Evolutionary conservation across 2,888 invertebrate species (phyloP).

Genomic region (Caenorhabditis sp.): DNA sequence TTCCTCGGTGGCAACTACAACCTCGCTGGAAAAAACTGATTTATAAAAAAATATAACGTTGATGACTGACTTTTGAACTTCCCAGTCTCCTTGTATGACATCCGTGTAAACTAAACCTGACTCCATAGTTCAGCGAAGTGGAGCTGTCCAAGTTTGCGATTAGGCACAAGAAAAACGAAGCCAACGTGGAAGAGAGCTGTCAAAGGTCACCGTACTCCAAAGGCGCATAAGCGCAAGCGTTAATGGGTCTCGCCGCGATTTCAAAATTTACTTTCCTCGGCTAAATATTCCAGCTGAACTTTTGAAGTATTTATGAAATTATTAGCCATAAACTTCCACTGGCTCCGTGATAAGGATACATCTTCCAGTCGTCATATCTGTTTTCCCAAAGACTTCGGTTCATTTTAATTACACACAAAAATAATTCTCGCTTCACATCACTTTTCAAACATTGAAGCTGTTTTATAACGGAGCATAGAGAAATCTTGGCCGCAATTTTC

Average conservation of each 20-base stretch:
- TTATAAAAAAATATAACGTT: background rate
- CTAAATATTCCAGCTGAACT: too few species aligned
- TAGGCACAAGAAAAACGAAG: constrained; percentile 62
- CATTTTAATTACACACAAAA: too few species aligned
- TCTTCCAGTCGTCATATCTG: too few species aligned
- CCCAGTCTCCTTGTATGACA: constrained; percentile 41
- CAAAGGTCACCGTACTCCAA: constrained; percentile 47
- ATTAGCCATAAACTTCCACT: too few species aligned
- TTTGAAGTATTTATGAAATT: too few species aligned
- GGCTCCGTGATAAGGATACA: too few species aligned
- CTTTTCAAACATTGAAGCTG: too few species aligned
- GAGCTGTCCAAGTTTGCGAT: background rate
- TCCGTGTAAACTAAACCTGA: constrained; percentile 27
- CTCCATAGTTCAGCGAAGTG: constrained; percentile 15
- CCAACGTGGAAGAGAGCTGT: constrained; percentile 39
- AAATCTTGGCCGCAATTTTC: too few species aligned
- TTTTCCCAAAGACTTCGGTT: too few species aligned
- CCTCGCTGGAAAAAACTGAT: constrained; percentile 2
- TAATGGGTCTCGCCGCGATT: constrained; percentile 6
- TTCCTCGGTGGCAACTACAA: background rate
- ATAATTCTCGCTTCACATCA: too few species aligned
- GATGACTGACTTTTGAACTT: constrained; percentile 39
- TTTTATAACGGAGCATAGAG: too few species aligned
- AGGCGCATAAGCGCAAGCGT: background rate
- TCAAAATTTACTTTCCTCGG: too few species aligned